Conservation (phyloP, 1,140 invertebrate genomes). For the Drosophila navojoa region DNA sequence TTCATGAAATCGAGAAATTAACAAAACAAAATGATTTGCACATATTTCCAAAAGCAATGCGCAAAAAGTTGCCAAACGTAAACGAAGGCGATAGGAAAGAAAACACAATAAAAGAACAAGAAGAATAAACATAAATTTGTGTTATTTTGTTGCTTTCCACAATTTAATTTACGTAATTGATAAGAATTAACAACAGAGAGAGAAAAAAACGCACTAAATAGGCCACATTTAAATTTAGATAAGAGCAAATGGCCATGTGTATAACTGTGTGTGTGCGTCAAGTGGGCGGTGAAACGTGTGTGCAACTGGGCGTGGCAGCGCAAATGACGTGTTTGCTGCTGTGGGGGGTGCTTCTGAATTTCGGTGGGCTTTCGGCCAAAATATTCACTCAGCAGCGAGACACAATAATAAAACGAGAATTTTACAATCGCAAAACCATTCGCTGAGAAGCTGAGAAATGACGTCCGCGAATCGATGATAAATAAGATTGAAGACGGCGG, state of each 20-base stretch:
- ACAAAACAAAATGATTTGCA: constrained; percentile 57
- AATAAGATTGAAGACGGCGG: not conserved
- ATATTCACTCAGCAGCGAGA: constrained; percentile 3
- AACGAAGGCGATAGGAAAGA: constrained; percentile 28
- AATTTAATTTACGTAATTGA: constrained; percentile 74
- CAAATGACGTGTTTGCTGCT: constrained; percentile 28
- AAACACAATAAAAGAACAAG: constrained; percentile 36
- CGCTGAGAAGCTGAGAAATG: constrained; percentile 19
- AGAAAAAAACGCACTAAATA: constrained; percentile 48
- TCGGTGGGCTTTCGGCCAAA: constrained; percentile 42
- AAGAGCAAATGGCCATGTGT: constrained; percentile 22
- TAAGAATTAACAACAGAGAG: constrained; percentile 57
- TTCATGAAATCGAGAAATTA: constrained; percentile 14
- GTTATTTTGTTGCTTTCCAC: constrained; percentile 36
- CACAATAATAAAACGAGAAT: constrained; percentile 16
- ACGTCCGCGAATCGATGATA: constrained; percentile 9
- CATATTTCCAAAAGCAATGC: constrained; percentile 59
- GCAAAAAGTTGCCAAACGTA: constrained; percentile 47
- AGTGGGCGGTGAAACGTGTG: constrained; percentile 28
- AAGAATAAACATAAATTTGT: constrained; percentile 18
- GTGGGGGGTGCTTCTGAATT: not conserved
- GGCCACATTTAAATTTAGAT: constrained; percentile 80
- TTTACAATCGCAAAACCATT: constrained; percentile 7
- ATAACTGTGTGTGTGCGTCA: constrained; percentile 15
- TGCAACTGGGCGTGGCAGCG: constrained; percentile 27